Evolutionary conservation across 2,113 vertebrate genomes (phyloP).

Genomic region (Zootoca vivipara): DNA sequence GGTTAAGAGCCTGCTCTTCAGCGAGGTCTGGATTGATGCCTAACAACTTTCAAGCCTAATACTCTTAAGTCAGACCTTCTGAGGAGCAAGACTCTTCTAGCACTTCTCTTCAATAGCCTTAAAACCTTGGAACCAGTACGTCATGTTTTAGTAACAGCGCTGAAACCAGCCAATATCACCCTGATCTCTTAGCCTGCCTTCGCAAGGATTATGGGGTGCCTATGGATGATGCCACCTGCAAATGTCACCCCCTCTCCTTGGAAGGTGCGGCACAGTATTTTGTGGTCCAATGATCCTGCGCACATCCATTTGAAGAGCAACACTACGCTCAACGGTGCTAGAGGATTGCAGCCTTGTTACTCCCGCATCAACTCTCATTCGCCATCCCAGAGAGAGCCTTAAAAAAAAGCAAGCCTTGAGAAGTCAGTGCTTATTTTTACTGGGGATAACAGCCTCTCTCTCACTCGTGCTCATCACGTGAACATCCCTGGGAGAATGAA

Average conservation of each 20-base stretch:
- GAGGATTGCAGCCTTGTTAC: neutral
- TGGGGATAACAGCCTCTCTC: neutral
- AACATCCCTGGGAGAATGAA: constrained; percentile 55
- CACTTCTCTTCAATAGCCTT: neutral
- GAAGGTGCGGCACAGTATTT: neutral
- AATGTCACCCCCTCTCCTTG: too few species aligned
- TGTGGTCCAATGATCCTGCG: neutral
- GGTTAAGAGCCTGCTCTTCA: too few species aligned
- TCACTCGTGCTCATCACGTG: constrained; percentile 28
- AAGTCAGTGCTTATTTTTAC: neutral
- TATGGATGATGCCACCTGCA: neutral
- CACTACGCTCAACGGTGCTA: too few species aligned
- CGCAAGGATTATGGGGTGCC: neutral
- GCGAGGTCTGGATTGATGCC: neutral
- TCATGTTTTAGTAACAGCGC: neutral
- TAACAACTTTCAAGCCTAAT: neutral
- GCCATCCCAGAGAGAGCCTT: neutral
- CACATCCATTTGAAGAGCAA: neutral
- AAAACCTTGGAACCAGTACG: neutral
- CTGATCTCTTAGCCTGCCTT: neutral
- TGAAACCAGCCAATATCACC: neutral
- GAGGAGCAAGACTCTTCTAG: too few species aligned
- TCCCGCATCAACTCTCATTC: neutral
- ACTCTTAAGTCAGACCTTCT: too few species aligned
- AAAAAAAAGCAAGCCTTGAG: too few species aligned